Percentiles rank a stretch among this genome's conserved stretches.
These are phyloP conservation scores for Clivina fossor DNA, from an alignment of 2,888 invertebrate genomes.

Conservation along the genomic window DNA sequence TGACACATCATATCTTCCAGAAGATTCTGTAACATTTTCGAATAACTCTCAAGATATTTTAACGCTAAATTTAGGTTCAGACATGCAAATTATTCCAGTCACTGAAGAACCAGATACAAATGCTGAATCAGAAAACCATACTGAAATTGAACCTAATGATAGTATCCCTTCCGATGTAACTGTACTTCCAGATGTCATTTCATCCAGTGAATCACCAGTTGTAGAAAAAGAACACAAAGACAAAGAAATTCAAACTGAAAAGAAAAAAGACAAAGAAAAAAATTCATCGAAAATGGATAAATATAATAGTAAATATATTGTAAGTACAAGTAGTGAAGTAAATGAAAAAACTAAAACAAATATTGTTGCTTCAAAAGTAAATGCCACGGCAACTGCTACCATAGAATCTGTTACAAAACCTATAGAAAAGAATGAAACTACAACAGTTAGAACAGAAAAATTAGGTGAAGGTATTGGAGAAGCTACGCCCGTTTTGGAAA, in stretches of 20 bases:
- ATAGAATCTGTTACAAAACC: constrained; percentile 29
- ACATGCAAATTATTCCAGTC: constrained; percentile 40
- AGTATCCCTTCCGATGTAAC: constrained; percentile 41
- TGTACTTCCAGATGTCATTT: constrained; percentile 43
- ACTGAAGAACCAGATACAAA: constrained; percentile 32
- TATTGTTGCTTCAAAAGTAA: not conserved
- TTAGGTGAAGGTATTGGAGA: constrained; percentile 39
- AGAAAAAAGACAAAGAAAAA: constrained; percentile 51
- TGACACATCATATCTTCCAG: constrained; percentile 45
- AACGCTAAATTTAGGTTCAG: constrained; percentile 49
- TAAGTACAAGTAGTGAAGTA: constrained; percentile 29
- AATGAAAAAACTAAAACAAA: constrained; percentile 24
- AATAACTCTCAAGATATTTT: constrained; percentile 51
- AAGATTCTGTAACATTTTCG: constrained; percentile 48
- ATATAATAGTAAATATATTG: constrained; percentile 39
- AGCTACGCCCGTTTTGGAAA: constrained; percentile 50
- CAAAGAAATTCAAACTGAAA: constrained; percentile 36
- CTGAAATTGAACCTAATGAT: constrained; percentile 42
- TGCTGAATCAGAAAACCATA: constrained; percentile 44
- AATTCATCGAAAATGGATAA: constrained; percentile 48
- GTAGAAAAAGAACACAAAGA: constrained; percentile 37
- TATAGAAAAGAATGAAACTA: constrained; percentile 19
- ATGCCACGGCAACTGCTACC: constrained; percentile 22
- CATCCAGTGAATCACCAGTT: constrained; percentile 36
- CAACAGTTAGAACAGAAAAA: constrained; percentile 15